A percentile compares a stretch with the other conserved stretches of the same genome.
Conservation (phyloP, 1,140 invertebrate species). For the Trachymyrmex cornetzi region DNA sequence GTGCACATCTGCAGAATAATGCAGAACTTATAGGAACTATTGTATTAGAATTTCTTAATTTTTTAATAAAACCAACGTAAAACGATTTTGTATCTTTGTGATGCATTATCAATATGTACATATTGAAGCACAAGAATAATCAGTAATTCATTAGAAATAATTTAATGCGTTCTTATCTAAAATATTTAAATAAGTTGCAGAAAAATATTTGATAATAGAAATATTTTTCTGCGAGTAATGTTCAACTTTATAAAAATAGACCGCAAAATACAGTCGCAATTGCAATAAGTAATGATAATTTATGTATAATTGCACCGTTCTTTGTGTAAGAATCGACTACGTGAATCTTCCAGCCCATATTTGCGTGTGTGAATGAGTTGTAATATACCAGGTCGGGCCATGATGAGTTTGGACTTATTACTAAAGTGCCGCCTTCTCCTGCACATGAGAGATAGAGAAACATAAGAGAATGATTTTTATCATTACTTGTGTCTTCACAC, state of each 20-base stretch:
- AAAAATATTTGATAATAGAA: neutral
- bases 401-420: constrained; percentile 94
- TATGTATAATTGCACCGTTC: constrained; percentile 66
- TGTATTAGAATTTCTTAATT: neutral
- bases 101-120: neutral
- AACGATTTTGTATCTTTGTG: neutral
- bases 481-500: neutral
- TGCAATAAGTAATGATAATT: constrained; percentile 59
- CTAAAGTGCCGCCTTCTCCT: constrained; percentile 91
- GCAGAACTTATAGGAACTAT: constrained; percentile 15
- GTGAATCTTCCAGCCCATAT: constrained; percentile 97
- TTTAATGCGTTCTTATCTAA: neutral
- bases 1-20: neutral
- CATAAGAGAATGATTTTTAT: neutral
- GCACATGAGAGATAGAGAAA: constrained; percentile 37
- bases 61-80: neutral
- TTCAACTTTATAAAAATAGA: constrained; percentile 63
- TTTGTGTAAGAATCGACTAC: constrained; percentile 91
- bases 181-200: neutral
- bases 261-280: constrained; percentile 67
- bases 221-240: neutral
- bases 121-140: neutral
- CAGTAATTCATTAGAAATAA: constrained; percentile 17
- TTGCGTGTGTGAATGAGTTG: constrained; percentile 95
- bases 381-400: constrained; percentile 98